Base-by-base conservation (phyloP, 2,888 invertebrate genomes). In the Parnassius mnemosyne region DNA sequence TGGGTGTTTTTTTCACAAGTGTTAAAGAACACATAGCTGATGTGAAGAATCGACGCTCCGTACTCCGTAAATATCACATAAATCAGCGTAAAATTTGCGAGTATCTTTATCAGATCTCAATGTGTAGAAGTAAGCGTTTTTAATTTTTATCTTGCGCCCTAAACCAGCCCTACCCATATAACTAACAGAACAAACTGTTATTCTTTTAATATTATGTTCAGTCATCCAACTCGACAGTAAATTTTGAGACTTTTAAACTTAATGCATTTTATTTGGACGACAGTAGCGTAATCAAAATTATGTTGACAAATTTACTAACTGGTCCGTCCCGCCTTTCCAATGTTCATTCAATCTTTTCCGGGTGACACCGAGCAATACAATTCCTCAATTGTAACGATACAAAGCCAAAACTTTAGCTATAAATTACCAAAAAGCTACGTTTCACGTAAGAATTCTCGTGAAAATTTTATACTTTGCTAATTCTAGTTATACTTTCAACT, bases 251-350 rank as follows among this genome's bases (percentile, higher is more conserved):
- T 74, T 80, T 80, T 82, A 79, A 83, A 79, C 79, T 82, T 77
- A 76, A 81, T 79, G 82, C 85, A 84, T 88, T 89, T 88, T 87
- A 84, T 89, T 74, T 70, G 66, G 67, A 59, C 74, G 74, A 74
- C 77, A 71, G 68, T 66, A 69, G 70, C 71, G 72, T 74, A 77
- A 75, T 74, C 72, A 69, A 69, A 70, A 68, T 86, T 88, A 89
- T 88, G 89, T 87, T 87, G 89, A 89, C 88, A 89, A 89, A 89
- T 89, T 83, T 84, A 80, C 78, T 75, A 74, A 75, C 72, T 73
- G 66, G 68, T 67, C 68, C 71, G 83, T 63, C 69, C 85, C 89
- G 88, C 89, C 90, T 87, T 82, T 89, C 83, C 80, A 81, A 74
- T 90, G 89, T 89, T 81, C 63, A 56, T 60, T 64, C 83, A 78